Conservation (phyloP, 2,888 invertebrate genomes). For the Andrena dorsata region DNA sequence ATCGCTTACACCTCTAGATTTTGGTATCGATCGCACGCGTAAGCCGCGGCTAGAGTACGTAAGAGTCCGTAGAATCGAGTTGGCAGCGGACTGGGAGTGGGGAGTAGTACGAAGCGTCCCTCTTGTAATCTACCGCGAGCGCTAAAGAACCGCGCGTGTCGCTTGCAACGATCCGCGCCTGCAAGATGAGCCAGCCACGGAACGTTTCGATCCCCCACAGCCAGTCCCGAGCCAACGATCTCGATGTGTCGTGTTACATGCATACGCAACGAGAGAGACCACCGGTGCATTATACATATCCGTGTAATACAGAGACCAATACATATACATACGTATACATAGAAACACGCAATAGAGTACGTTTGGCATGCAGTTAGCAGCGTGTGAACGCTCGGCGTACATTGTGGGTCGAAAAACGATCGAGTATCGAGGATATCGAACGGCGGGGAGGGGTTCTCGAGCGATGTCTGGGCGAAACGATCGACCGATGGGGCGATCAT, state of each 20-base stretch:
- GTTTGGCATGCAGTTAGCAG: constrained; percentile 84
- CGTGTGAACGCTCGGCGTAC: constrained; percentile 70
- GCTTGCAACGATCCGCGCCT: no score
- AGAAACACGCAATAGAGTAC: constrained; percentile 70
- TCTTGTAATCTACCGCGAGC: no score
- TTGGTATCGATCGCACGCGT: constrained; percentile 58
- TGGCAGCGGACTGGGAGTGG: constrained; percentile 28
- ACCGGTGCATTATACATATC: constrained; percentile 64
- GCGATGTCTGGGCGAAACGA: constrained; percentile 22
- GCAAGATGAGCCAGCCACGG: neutral
- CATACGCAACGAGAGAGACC: constrained; percentile 51
- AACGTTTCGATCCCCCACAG: constrained; percentile 21
- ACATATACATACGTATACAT: constrained; percentile 63
- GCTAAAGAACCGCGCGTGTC: no score
- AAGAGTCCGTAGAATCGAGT: constrained; percentile 56
- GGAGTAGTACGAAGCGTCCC: constrained; percentile 40
- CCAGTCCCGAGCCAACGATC: constrained; percentile 54
- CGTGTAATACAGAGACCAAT: constrained; percentile 54
- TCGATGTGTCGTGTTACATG: constrained; percentile 65
- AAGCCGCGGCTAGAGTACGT: constrained; percentile 55
- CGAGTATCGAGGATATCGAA: constrained; percentile 44
- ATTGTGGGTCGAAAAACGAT: constrained; percentile 50
- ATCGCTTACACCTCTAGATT: constrained; percentile 32
- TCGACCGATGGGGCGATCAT: constrained; percentile 53
- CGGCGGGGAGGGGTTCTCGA: constrained; percentile 32